Evolutionary conservation across 35 echinoderm and acorn worm genomes (phyloP).

Genomic region (Apostichopus japonicus): DNA sequence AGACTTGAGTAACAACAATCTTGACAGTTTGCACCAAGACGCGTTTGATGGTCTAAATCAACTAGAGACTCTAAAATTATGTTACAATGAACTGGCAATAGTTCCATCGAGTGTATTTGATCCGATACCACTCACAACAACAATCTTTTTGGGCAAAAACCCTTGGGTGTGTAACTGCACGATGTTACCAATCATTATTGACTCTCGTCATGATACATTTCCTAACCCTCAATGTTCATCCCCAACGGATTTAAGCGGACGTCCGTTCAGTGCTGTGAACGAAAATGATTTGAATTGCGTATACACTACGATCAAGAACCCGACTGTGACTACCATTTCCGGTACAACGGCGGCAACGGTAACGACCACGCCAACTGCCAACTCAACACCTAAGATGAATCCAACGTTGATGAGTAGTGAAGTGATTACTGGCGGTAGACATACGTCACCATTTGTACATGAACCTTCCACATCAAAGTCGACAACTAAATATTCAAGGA

Average conservation of each 20-base stretch:
- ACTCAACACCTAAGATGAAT: no score
- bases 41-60: neutral
- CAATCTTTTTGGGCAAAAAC: neutral
- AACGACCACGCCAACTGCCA: no score
- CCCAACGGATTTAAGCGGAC: neutral
- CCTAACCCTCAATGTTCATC: neutral
- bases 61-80: neutral
- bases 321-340: no score
- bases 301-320: neutral
- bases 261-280: neutral
- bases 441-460: no score
- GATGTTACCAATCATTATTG: neutral
- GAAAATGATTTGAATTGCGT: neutral
- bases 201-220: neutral
- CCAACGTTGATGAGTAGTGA: no score
- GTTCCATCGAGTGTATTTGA: neutral
- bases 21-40: neutral
- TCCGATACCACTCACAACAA: neutral
- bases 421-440: no score
- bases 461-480: no score
- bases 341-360: no score
- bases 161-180: conserved; percentile 30
- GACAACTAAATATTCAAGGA: no score
- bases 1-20: neutral
- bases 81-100: neutral